Percentiles rank a stretch among this genome's conserved stretches.
Evolutionary conservation across 2,797 vertebrate species (phyloP).

Genomic region (Ctenosaura bakeri): DNA sequence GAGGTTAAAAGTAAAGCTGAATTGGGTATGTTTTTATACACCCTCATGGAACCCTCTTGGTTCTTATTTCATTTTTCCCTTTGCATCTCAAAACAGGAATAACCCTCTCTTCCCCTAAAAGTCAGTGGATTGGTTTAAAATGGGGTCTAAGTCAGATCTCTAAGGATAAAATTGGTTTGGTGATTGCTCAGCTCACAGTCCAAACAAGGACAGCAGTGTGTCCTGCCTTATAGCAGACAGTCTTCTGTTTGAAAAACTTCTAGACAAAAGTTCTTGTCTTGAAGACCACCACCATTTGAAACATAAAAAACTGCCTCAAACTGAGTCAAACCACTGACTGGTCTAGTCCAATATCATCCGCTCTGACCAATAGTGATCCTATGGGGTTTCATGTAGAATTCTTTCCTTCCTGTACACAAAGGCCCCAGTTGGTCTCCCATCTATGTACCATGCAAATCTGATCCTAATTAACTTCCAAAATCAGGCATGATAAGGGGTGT

Average conservation of each 20-base stretch:
- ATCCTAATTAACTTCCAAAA: too few relatives aligned
- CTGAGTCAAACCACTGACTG: not conserved
- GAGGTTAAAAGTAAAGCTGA: not conserved
- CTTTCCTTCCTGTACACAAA: too few relatives aligned
- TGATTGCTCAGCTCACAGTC: not conserved
- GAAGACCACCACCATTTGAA: not conserved
- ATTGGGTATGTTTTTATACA: not conserved
- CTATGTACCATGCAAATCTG: too few relatives aligned
- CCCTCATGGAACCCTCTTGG: fast-evolving
- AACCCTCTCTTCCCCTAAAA: not conserved
- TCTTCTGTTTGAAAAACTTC: not conserved
- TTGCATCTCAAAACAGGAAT: constrained; percentile 3
- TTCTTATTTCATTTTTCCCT: not conserved
- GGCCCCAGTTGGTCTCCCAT: too few relatives aligned
- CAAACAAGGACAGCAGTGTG: not conserved
- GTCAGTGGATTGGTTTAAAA: not conserved
- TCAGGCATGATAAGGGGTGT: too few relatives aligned
- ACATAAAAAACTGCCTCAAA: too few relatives aligned
- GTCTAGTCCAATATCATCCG: not conserved
- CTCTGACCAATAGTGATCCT: too few relatives aligned
- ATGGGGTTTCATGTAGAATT: too few relatives aligned
- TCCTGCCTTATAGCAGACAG: not conserved
- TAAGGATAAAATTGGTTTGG: not conserved
- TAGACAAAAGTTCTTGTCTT: not conserved
- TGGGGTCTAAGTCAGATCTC: not conserved